These are phyloP conservation scores for Uloborus diversus DNA, from an alignment of 1,140 invertebrate genomes.

Conservation along the genomic window DNA sequence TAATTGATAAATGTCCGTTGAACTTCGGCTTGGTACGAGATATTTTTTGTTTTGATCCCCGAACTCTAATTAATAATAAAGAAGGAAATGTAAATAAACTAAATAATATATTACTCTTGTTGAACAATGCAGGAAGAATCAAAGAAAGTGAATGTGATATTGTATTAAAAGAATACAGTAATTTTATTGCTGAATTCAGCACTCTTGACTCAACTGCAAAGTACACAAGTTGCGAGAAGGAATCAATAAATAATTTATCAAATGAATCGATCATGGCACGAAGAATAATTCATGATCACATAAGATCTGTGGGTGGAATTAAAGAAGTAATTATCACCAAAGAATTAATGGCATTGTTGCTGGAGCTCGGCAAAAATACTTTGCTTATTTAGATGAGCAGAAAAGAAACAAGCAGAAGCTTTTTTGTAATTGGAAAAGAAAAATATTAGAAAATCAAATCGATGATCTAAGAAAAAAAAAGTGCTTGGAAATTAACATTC, in stretches of 20 bases:
- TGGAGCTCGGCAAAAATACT: too few species aligned
- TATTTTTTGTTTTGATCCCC: not conserved
- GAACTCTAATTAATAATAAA: not conserved
- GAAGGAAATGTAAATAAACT: not conserved
- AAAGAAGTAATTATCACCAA: not conserved
- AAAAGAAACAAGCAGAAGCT: not conserved
- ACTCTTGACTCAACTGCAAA: not conserved
- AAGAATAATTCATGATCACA: not conserved
- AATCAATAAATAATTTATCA: not conserved
- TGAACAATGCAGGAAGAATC: constrained; percentile 1
- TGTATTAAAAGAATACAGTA: not conserved
- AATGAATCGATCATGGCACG: not conserved
- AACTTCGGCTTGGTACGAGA: constrained; percentile 5
- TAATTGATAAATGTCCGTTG: not conserved
- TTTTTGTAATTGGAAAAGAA: not conserved
- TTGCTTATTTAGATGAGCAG: not conserved
- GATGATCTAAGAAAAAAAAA: not conserved
- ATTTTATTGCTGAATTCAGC: not conserved
- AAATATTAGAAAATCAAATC: not conserved
- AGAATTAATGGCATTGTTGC: not conserved
- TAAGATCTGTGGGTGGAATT: not conserved
- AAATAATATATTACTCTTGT: not conserved
- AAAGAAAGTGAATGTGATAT: not conserved
- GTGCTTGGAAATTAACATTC: not conserved
- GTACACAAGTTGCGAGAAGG: not conserved